Evolutionary conservation across 1,140 invertebrate genomes (phyloP).

Genomic region (Sarcophaga peregrina): DNA sequence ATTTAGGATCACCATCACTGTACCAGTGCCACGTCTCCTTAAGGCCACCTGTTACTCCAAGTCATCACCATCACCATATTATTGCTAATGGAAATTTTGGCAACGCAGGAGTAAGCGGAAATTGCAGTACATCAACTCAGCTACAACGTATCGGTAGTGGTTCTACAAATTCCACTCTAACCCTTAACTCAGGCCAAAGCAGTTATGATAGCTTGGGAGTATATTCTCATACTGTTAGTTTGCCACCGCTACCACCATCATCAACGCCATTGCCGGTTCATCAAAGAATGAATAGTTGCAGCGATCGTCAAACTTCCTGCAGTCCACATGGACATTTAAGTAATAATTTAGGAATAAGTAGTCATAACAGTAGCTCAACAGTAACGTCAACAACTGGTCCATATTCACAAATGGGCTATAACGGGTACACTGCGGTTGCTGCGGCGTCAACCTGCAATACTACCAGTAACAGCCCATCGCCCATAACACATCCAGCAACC

Average conservation of each 20-base stretch:
- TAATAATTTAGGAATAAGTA: background rate
- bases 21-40: conserved; percentile 63
- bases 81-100: background rate
- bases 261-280: conserved; percentile 43
- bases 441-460: background rate
- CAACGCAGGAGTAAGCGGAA: background rate
- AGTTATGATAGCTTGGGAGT: conserved; percentile 30
- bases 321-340: background rate
- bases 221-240: conserved; percentile 40
- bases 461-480: background rate
- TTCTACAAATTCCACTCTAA: background rate
- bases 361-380: background rate
- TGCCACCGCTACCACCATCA: conserved; percentile 51
- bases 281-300: conserved; percentile 45
- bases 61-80: conserved; percentile 48
- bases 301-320: background rate
- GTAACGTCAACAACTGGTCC: background rate
- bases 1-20: conserved; percentile 59
- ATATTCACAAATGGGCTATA: conserved; percentile 38
- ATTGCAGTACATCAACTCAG: background rate
- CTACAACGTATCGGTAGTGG: background rate
- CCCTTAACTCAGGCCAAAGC: background rate
- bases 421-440: background rate
- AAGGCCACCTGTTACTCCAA: conserved; percentile 50
- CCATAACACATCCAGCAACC: background rate